Evolutionary conservation across 2,888 invertebrate species (phyloP), one percentile per base, ranked within the genome.

Genomic region (Nomada fabriciana): DNA sequence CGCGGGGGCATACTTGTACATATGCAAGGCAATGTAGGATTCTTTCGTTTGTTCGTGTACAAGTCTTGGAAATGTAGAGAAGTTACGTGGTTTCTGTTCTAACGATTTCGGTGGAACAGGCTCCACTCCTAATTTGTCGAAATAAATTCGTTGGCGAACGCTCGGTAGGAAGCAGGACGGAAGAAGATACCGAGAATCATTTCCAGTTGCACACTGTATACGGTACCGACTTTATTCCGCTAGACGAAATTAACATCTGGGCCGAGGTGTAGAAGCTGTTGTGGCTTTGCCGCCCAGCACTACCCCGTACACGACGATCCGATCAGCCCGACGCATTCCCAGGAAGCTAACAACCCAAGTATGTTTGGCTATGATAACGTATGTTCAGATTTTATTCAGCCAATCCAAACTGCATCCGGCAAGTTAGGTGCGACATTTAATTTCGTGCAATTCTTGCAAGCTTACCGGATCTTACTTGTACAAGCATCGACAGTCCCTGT

Each of bases 191-290:
- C 67, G 53, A 67, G 65, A 67, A 80, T 80, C 65, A 67, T 80
- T 76, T 76, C 80, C 67, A 68, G 68, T 64, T 57, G 42, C 74
- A 50, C 10, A 69, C 0, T 47, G 50, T 18, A 29, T 23, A 67
- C 76, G 67, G 71, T 67, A 52, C 60, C 61, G 53, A 67, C 71
- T 77, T 72, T 67, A 76, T 77, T 77, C 77, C 25, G 61, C 50
- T n/a, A 55, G 67, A 15, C 71, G 76, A 55, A 76, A 80, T 80
- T 80, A 80, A 67, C 76, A 76, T 80, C 76, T 67, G 76, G 50
- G 25, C 23, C 25, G 20, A 29, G 63, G 29, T 18, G 50, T 15
- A 36, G 15, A 52, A 42, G 18, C 57, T 59, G 11, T 25, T 29
- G 71, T 20, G 42, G 60, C 25, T 55, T 65, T 65, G 52, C 1